Percentiles rank a stretch among this genome's conserved stretches.
Conservation (phyloP, 2,797 vertebrate species). For the Gouania willdenowi region DNA sequence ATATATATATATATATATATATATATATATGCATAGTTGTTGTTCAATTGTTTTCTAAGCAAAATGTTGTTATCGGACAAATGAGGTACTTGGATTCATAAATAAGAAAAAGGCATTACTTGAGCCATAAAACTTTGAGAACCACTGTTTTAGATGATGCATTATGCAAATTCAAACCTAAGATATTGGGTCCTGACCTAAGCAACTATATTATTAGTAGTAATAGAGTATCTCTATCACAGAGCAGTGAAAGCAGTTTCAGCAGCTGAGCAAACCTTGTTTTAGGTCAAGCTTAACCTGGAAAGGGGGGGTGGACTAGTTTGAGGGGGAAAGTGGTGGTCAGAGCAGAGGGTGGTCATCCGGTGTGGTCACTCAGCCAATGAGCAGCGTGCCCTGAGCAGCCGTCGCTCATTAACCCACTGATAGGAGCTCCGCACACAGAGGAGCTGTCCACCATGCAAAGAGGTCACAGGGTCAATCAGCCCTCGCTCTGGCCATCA, state of each 20-base stretch:
- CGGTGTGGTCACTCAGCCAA: slow-evolving; percentile 69
- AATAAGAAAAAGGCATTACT: no score
- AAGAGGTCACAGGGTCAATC: slow-evolving; percentile 90
- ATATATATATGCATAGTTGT: no score
- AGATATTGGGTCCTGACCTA: no score
- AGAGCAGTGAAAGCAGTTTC: slow-evolving; percentile 78
- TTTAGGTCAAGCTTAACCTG: no score
- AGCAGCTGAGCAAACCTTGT: slow-evolving; percentile 87
- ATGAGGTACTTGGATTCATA: no score
- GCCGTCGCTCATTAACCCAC: slow-evolving; percentile 91
- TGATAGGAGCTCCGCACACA: slow-evolving; percentile 78
- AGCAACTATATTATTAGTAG: no score
- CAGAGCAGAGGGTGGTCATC: slow-evolving; percentile 61
- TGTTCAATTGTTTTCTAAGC: no score
- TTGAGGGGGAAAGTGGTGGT: slow-evolving; percentile 52
- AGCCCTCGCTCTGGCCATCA: slow-evolving; percentile 81
- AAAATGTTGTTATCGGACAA: no score
- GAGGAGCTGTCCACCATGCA: slow-evolving; percentile 78
- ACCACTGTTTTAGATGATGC: no score
- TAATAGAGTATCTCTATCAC: slow-evolving; percentile 81
- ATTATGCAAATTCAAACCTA: no score
- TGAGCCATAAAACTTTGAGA: no score
- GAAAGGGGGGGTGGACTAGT: slow-evolving; percentile 4
- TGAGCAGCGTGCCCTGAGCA: slow-evolving; percentile 81
- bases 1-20: no score